A percentile compares a stretch with the other conserved stretches of the same genome.
phyloP scores from a whole-genome alignment of 2,797 vertebrate species.

The Sebastolobus altivelis region DNA sequence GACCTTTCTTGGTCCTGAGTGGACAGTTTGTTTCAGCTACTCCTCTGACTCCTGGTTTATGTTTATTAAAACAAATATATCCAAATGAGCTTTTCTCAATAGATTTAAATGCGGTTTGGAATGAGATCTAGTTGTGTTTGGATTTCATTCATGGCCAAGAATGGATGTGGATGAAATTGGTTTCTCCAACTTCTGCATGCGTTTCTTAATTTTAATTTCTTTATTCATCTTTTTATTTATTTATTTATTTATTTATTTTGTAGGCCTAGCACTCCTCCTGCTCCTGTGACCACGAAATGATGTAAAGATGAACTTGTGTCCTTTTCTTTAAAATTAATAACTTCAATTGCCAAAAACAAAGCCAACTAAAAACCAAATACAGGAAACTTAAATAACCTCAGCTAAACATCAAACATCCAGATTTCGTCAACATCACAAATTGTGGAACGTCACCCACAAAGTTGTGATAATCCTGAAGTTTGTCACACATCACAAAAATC shows the following conservation, averaged over 20 bases:
- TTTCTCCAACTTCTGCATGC: neutral
- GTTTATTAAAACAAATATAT: constrained; percentile 4
- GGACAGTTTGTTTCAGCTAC: neutral
- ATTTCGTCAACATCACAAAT: neutral
- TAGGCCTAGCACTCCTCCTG: neutral
- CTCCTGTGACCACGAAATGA: neutral
- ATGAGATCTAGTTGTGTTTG: neutral
- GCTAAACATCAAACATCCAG: neutral
- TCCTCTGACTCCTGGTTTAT: neutral
- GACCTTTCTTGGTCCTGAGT: neutral
- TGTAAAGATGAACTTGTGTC: neutral
- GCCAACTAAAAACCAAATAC: neutral
- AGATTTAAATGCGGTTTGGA: neutral
- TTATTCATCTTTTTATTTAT: neutral
- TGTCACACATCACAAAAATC: neutral
- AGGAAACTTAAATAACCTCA: neutral
- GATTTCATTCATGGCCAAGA: neutral
- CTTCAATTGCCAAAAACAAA: neutral
- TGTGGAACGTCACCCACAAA: neutral
- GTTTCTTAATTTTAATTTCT: neutral
- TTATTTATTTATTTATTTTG: neutral
- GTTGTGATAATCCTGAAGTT: neutral
- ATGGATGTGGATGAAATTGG: neutral
- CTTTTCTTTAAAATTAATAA: neutral
- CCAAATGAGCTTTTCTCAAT: neutral